Evolutionary conservation across 2,888 invertebrate genomes (phyloP), one percentile per base, ranked within the genome.

Genomic region (Xanthorhoe designata): DNA sequence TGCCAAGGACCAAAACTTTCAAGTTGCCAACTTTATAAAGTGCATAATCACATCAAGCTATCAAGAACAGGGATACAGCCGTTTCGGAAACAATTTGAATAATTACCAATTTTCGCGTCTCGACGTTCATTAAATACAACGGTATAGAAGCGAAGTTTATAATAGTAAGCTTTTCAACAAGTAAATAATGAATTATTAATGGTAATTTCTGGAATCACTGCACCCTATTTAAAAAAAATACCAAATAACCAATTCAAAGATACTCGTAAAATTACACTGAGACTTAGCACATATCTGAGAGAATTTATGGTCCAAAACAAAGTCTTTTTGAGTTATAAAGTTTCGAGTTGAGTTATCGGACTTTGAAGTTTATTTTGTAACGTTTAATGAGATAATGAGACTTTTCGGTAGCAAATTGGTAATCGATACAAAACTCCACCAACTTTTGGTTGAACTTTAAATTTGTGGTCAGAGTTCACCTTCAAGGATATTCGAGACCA

Each of bases 81-180:
- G 57, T 63, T 45, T 45, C 57, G 8, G 45, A 58, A 79, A 80
- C 77, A 81, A 86, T 86, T 87, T 86, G 80, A 87, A 85, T 85
- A 87, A 86, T 86, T 79, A 78, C 75, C 69, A 83, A 81, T 82
- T 83, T 57, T 47, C 15, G 32, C 32, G 50, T 51, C 51, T 56
- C n/a, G 7, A 13, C 38, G n/a, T 51, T 8, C 49, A 61, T 35
- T 24, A 45, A 17, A 15, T 15, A 47, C 47, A 47, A 3, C 10
- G 35, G 35, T 35, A 35, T 35, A 9, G 9, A 35, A 35, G 38
- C 3, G 38, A 42, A 13, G 3, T 10, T 42, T 42, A 13, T 4
- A 42, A 7, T 32, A 32, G 8, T 7, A 32, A 32, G 32, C 32
- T 32, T 7, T 7, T 32, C 7, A 32, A 24, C 1, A 24, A 24